phyloP scores from a whole-genome alignment of 2,888 invertebrate species.

The Bugula neritina region DNA sequence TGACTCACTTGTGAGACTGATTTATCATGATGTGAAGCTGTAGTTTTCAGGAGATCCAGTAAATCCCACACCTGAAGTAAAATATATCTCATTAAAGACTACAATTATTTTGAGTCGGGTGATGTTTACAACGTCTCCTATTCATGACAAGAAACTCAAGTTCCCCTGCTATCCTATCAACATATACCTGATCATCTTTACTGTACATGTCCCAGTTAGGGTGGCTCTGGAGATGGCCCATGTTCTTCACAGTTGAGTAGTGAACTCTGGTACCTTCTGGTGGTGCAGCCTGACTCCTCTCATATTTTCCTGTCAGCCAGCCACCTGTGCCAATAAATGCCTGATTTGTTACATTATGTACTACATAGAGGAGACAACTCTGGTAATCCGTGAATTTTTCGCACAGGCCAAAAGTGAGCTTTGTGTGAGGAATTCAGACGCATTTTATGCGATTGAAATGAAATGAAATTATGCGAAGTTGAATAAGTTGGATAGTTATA shows the following conservation, averaged over 20 bases:
- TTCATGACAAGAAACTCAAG: not conserved
- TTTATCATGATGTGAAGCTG: not conserved
- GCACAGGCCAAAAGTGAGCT: too few species aligned
- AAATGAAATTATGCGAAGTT: too few species aligned
- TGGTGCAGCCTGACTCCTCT: not conserved
- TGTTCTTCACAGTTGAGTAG: not conserved
- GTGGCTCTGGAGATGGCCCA: not conserved
- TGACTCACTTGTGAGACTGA: not conserved
- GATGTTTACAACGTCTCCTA: not conserved
- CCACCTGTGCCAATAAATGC: not conserved
- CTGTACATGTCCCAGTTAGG: not conserved
- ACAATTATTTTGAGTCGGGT: too few species aligned
- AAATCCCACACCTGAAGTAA: not conserved
- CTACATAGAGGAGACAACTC: too few species aligned
- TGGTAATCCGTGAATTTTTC: too few species aligned
- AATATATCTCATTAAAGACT: not conserved
- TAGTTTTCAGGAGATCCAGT: not conserved
- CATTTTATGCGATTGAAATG: too few species aligned
- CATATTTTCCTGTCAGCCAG: constrained; percentile 7
- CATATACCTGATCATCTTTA: not conserved
- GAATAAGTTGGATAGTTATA: too few species aligned
- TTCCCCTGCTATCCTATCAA: not conserved
- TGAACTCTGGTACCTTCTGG: not conserved
- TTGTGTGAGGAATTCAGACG: too few species aligned
- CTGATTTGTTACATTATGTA: too few species aligned